phyloP scores from a whole-genome alignment of 2,888 invertebrate species.

The Proisotoma minuta region DNA sequence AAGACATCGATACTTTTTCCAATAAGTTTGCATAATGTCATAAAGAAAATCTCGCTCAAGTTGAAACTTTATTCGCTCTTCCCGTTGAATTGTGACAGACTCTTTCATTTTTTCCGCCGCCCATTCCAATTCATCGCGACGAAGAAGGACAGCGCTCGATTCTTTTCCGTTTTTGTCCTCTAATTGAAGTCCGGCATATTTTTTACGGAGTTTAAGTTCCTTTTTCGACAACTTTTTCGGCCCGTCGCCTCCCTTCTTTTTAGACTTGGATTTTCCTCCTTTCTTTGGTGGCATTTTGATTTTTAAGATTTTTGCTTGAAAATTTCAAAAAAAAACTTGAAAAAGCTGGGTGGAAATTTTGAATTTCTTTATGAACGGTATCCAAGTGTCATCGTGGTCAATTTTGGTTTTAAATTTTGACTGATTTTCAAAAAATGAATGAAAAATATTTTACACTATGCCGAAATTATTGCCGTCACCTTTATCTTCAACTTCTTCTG shows the following conservation, averaged over 20 bases:
- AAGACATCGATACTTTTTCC: constrained; percentile 26
- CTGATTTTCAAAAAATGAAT: no score
- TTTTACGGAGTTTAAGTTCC: constrained; percentile 34
- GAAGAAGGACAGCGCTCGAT: constrained; percentile 20
- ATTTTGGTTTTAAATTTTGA: no score
- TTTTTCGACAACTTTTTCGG: constrained; percentile 25
- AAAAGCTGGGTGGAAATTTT: no score
- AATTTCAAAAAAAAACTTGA: background rate
- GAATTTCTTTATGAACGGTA: no score
- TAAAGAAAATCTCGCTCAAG: constrained; percentile 42
- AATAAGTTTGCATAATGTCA: constrained; percentile 23
- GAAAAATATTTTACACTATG: no score
- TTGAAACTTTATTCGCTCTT: constrained; percentile 40
- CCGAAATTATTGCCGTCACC: no score
- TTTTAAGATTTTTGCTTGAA: background rate
- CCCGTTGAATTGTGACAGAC: constrained; percentile 30
- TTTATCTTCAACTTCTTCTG: no score
- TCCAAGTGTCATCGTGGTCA: no score
- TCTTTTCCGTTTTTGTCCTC: constrained; percentile 35
- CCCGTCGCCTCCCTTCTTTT: constrained; percentile 17
- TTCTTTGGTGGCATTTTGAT: constrained; percentile 29
- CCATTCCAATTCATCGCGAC: constrained; percentile 41
- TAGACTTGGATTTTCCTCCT: constrained; percentile 16
- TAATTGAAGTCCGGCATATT: constrained; percentile 31
- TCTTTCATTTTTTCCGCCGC: constrained; percentile 33